Conservation (phyloP, 2,113 vertebrate genomes). For the Chlamydotis undulata region DNA sequence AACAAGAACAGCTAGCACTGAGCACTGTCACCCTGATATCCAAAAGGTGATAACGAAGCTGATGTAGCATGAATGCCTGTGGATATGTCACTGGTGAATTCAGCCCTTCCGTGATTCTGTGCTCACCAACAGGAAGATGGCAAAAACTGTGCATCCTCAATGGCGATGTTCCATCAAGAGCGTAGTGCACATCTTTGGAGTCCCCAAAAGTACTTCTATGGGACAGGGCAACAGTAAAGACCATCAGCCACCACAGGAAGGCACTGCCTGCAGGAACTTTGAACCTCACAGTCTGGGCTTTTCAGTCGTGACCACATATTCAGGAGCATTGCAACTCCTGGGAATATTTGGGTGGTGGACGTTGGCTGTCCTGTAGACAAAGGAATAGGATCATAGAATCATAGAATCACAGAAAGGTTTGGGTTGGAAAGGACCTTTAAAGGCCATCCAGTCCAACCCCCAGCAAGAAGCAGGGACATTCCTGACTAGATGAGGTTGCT, state of each 20-base stretch:
- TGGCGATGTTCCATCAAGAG: neutral
- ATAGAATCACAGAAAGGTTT: too few species aligned
- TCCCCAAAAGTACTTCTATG: neutral
- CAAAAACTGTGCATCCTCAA: neutral
- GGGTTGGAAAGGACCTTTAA: too few species aligned
- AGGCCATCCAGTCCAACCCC: too few species aligned
- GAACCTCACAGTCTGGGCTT: neutral
- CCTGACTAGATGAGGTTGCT: too few species aligned
- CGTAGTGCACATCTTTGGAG: rapidly evolving
- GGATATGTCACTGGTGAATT: neutral
- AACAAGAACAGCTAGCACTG: neutral
- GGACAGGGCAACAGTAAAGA: neutral
- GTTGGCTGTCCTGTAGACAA: neutral
- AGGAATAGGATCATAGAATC: too few species aligned
- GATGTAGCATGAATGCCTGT: neutral
- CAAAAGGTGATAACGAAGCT: neutral
- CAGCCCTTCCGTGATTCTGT: neutral
- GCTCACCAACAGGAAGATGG: neutral
- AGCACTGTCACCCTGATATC: neutral
- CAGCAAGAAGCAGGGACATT: too few species aligned
- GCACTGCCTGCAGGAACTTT: neutral
- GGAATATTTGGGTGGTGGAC: neutral
- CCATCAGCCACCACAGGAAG: neutral
- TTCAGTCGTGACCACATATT: neutral
- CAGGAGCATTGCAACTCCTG: neutral